Evolutionary conservation across 2,797 vertebrate genomes (phyloP), one percentile per base, ranked within the genome.

Genomic region (Setipinna tenuifilis): DNA sequence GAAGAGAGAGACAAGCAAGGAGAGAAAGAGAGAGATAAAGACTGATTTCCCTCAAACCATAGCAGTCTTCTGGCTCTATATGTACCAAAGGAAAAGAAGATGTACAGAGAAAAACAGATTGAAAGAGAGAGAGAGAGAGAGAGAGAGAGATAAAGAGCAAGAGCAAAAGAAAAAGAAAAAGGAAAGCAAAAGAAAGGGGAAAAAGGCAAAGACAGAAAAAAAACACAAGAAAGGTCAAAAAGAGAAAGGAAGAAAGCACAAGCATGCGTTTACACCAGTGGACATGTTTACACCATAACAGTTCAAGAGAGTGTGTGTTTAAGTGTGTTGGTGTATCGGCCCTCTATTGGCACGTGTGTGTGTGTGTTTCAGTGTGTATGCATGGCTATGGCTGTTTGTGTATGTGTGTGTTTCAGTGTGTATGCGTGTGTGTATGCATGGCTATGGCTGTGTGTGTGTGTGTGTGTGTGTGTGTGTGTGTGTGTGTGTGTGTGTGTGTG

Each of bases 161-260:
- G 7, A 65, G 3, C 23, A n/a, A 10, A 21, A 25, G 9, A 65
- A n/a, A 11, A n/a, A 65, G 61, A 11, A 6, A 65, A 5, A 65
- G n/a, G 7, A 21, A 1, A 2, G n/a, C 1, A 25, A 65, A 23
- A 68, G 23, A 31, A 0, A 68, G n/a, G 12, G 14, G n/a, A 65
- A 11, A 28, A 2, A 65, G n/a, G 0, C 2, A 65, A n/a, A 65
- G 2, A 25, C 1, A 25, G 3, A 25, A n/a, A 65, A 9, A 61
- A 17, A 7, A 4, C 46, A 48, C 46, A 48, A 48, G 10, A 10
- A 48, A 17, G 59, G 54, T 59, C 25, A 35, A 78, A 88, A 91
- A 92, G 93, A 93, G 91, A 92, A 71, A 31, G 2, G n/a, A 35
- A 41, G 28, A 21, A 46, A 31, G 81, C n/a, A 87, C 87, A 59